Base-by-base conservation (phyloP, 2,888 invertebrate genomes). In the Amorpha juglandis region DNA sequence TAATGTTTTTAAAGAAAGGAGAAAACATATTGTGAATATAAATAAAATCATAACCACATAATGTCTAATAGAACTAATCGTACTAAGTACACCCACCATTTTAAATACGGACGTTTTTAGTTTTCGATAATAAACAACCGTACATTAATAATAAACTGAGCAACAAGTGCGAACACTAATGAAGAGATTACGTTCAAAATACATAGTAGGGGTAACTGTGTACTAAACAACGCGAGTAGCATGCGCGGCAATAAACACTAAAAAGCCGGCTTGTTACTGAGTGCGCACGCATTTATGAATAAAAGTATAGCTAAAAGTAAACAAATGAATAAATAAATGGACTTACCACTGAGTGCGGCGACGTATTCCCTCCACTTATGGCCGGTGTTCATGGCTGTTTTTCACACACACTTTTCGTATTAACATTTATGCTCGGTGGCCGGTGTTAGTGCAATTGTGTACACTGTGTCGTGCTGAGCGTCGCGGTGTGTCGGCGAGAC, bases 321-420 rank as follows among this genome's bases (percentile, higher is more conserved):
- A 42, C 58, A 58, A 42, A 21, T 19, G 74, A 73, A 74, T 77
- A 78, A 76, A 78, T 78, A 78, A 78, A 76, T 74, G 70, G 74
- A 91, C 92, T 82, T 79, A 93, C 92, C 92, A 83, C 92, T 92
- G 84, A 93, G 87, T 73, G 92, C 92, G 67, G 92, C 86, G 75
- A 88, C 86, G 84, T 92, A 93, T 83, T 93, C 92, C 78, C 92
- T 91, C 92, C 92, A 92, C 76, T 91, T 91, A 81, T 81, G 87
- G 77, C 82, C 83, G 87, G 80, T 84, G 82, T 81, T 87, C 92
- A 92, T 93, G 80, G 82, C 79, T 78, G 79, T 70, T 83, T 76
- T 83, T 80, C 75, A 78, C 84, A 80, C 78, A 74, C 78, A 81
- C 80, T 84, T 82, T 84, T 76, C 78, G 77, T 80, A 85, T 82